phyloP scores from a whole-genome alignment of 2,888 invertebrate genomes.

The Caenorhabditis sp. region DNA sequence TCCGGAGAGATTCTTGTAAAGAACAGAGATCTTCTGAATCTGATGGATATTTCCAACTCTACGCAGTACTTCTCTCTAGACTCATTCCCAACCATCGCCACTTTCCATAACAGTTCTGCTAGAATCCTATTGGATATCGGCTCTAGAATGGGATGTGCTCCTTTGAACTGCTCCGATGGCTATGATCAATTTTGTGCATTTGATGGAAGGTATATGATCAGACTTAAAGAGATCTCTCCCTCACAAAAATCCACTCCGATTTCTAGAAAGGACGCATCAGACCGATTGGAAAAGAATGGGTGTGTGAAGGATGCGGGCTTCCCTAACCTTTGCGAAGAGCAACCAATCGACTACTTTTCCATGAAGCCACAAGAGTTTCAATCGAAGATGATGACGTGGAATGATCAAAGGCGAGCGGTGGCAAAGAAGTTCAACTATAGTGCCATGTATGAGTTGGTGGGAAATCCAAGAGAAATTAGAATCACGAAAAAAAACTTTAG shows the following conservation, averaged over 20 bases:
- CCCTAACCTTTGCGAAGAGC: conserved; percentile 23
- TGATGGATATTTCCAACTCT: neutral
- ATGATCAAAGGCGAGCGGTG: conserved; percentile 14
- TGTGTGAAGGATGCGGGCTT: conserved; percentile 5
- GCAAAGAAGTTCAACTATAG: conserved; percentile 17
- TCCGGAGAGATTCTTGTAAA: neutral
- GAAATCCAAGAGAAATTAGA: neutral
- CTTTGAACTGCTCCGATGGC: conserved; percentile 11
- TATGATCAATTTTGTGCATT: conserved; percentile 19
- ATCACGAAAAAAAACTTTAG: neutral
- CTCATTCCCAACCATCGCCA: conserved; percentile 15
- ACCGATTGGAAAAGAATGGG: neutral
- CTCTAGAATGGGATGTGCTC: conserved; percentile 37
- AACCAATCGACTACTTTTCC: conserved; percentile 16
- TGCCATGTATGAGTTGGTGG: conserved; percentile 31
- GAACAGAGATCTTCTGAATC: neutral
- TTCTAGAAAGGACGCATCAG: neutral
- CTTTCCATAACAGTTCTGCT: neutral
- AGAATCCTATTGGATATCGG: conserved; percentile 26
- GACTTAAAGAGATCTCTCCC: no score
- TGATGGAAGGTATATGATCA: conserved; percentile 1
- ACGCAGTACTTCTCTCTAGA: conserved; percentile 3
- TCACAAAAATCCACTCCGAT: no score
- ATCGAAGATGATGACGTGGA: conserved; percentile 31
- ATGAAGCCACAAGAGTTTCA: conserved; percentile 9